Evolutionary conservation across 2,113 vertebrate genomes (phyloP), one percentile per base, ranked within the genome.

Genomic region (Rhipidura dahli): DNA sequence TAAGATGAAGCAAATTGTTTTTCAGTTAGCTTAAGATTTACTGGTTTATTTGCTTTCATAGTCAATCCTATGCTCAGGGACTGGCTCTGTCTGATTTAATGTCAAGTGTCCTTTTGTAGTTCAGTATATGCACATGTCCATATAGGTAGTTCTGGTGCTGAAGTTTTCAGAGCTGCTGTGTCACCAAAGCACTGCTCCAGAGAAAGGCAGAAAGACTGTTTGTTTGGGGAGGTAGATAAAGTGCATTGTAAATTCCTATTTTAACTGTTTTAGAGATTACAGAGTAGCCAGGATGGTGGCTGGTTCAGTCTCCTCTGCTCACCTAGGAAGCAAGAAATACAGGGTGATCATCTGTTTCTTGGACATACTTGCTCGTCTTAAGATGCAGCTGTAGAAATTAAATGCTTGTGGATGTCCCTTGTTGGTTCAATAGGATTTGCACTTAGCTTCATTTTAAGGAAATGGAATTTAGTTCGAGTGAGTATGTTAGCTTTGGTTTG

Each of bases 221-320:
- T 61, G 88, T 90, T 70, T 33, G 42, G 27, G 19, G 45, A 92
- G 35, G 30, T 53, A 90, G 59, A 87, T 94, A 89, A 95, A 81
- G 39, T 56, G 30, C 51, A 26, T 93, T 1, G 11, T 96, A 96
- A 95, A 97, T 97, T 94, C 95, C 72, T 94, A 26, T 77, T 80
- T 90, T 90, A 94, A 92, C 94, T 93, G 83, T 90, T 92, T 5
- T 11, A 50, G 69, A 90, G 92, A 92, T 95, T 87, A 90, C 39
- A 21, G 72, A 81, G 64, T 73, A 87, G 80, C 64, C 89, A 66
- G 39, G 27, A 3, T 60, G 76, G 39, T 94, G 93, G 44, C 83
- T 94, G 89, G 24, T 61, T 70, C 65, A 37, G 72, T 44, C 63
- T 68, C 37, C 87, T 84, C 28, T 1, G 50, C 59, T 60, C 71